Conservation (phyloP, 1,140 invertebrate genomes). For the Bombus confusus region DNA sequence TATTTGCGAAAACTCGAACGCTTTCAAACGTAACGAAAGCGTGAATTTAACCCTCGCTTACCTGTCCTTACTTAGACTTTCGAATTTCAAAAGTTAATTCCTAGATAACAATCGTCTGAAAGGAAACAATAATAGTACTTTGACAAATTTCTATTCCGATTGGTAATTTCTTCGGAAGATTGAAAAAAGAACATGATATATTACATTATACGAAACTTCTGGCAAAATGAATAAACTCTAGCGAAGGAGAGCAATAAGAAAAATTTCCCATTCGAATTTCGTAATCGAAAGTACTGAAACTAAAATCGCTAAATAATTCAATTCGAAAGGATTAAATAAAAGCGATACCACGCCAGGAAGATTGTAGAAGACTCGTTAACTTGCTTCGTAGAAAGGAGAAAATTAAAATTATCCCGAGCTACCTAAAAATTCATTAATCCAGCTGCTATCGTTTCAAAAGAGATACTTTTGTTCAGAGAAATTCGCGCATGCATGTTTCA, state of each 20-base stretch:
- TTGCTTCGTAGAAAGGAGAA: not conserved
- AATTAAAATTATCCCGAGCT: not conserved
- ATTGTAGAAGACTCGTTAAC: not conserved
- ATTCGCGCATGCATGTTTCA: conserved; percentile 54
- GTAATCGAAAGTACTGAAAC: not conserved
- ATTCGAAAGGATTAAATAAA: not conserved
- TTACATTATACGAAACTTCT: not conserved
- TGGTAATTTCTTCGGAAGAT: no score
- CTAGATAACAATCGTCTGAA: not conserved
- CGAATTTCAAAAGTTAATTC: not conserved
- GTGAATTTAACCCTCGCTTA: not conserved
- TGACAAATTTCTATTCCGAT: not conserved
- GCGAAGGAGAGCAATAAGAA: not conserved
- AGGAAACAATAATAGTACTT: not conserved
- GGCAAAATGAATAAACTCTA: not conserved
- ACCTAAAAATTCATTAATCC: not conserved
- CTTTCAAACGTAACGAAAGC: not conserved
- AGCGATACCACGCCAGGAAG: not conserved
- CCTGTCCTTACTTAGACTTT: no score
- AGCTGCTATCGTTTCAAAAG: conserved; percentile 18
- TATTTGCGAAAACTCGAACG: no score
- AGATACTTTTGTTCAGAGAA: conserved; percentile 17
- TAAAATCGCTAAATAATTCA: not conserved
- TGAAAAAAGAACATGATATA: not conserved
- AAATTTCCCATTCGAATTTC: not conserved